Conservation (phyloP, 2,888 invertebrate species). For the Drosophila formosana region DNA sequence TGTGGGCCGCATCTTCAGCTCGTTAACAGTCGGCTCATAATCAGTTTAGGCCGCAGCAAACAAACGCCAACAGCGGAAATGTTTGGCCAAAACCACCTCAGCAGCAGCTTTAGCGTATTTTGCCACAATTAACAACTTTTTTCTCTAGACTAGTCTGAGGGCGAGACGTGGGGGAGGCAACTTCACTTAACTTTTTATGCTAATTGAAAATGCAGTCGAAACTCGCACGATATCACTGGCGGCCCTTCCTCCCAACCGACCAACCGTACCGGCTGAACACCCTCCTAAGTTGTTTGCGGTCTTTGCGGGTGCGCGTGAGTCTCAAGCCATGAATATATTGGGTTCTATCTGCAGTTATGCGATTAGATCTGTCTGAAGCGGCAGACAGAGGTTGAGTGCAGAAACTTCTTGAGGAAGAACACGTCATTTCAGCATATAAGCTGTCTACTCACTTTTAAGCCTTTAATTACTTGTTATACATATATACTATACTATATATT, state of each 20-base stretch:
- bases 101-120: background rate
- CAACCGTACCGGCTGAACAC: background rate
- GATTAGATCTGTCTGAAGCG: constrained; percentile 7
- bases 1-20: constrained; percentile 35
- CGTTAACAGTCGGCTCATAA: constrained; percentile 64
- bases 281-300: constrained; percentile 1
- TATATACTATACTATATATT: background rate
- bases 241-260: background rate
- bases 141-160: constrained; percentile 15
- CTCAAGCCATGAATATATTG: constrained; percentile 12
- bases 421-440: background rate
- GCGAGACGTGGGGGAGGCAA: background rate
- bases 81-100: constrained; percentile 40
- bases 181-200: constrained; percentile 44
- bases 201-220: constrained; percentile 59
- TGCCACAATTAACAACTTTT: constrained; percentile 61
- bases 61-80: constrained; percentile 44
- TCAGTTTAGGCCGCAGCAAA: constrained; percentile 24
- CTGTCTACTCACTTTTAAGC: background rate
- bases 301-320: background rate
- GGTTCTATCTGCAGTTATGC: constrained; percentile 12
- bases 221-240: constrained; percentile 20
- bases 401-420: background rate
- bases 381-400: background rate
- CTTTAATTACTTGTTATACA: constrained; percentile 1